Base-by-base conservation (phyloP, 2,797 vertebrate genomes). In the Neosalanx taihuensis region DNA sequence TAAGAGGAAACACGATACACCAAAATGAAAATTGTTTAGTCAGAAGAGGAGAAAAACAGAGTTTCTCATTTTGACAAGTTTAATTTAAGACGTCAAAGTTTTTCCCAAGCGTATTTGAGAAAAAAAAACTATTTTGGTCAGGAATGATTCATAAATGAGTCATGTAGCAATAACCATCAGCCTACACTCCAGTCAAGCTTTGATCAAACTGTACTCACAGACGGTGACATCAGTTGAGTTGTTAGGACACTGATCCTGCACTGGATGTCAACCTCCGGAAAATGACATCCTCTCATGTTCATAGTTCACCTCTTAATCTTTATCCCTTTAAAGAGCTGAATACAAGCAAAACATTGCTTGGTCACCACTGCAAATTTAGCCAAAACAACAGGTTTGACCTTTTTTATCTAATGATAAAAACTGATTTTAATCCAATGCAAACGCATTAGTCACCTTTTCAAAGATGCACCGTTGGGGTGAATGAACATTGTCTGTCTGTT, bases 11-110 rank as follows among this genome's bases (percentile, higher is more conserved):
- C 49, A 66, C 69, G 26, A 49, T 82, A 85, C 30, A 85, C 84
- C 83, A 81, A 81, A 90, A 78, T 81, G 86, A 91, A 91, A 91
- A 85, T 82, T 69, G 80, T 81, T 89, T 80, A 90, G 87, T 91
- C 89, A 93, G 78, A 85, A 70, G 76, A 73, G 64, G 85, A 88
- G 79, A 81, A 85, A 70, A 79, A 75, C 4, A 53, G 29, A 65
- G 67, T 30, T 71, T 83, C 79, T 83, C 72, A 72, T 63, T 51
- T 49, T 78, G 75, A 77, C 76, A 78, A 85, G 81, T 76, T 68
- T 37, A 41, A 41, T 41, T 41, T 41, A 31, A 60, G 23, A 0
- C 10, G 58, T 60, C 23, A 23, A 12, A 29, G 23, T 60, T 13
- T 23, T 4, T 26, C 4, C 10, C 58, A 60, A 12, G 9, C 5